Evolutionary conservation across 1,140 invertebrate species (phyloP), one percentile per base, ranked within the genome.

Genomic region (Papilio machaon): DNA sequence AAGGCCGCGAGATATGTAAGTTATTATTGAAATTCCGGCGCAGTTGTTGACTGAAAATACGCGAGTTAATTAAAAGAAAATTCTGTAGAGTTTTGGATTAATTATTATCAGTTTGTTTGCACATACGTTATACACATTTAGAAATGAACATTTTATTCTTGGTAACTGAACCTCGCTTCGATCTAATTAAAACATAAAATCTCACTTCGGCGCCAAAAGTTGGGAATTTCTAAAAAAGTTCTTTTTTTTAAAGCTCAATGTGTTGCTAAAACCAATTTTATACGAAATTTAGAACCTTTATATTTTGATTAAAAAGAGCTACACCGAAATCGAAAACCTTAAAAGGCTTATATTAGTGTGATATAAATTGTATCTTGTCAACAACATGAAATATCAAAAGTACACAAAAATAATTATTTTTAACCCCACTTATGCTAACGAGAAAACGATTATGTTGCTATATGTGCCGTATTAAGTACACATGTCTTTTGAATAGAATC

Each of bases 21-120:
- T 70, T 70, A 70, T 70, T 70, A 70, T 70, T 70, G 35, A 70
- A 70, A 70, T 70, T 70, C 64, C 35, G 30, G 15, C 64, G 35
- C 64, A 70, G 30, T 38, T 70, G 64, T 70, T 38, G 64, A 70
- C 30, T 35, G 30, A 70, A 70, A 70, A 38, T 70, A 35, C 64
- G 64, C 11, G 64, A 70, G 64, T 70, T 70, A 70, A 70, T 70
- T 70, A 70, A 70, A 70, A 70, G 64, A 70, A 70, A 70, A 35
- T 30, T 10, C 23, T 70, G n/a, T 60, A 60, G 58, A 60, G 64
- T 23, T 70, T 70, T 70, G 64, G 64, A 70, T 70, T 70, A 70
- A 70, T 70, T 70, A 70, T 70, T 70, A 70, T 70, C 64, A 70
- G 64, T 70, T 70, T 70, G 64, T 70, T 70, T 38, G 64, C 64